Evolutionary conservation across 2,888 invertebrate species (phyloP).

Genomic region (Drosophila vallismaia): DNA sequence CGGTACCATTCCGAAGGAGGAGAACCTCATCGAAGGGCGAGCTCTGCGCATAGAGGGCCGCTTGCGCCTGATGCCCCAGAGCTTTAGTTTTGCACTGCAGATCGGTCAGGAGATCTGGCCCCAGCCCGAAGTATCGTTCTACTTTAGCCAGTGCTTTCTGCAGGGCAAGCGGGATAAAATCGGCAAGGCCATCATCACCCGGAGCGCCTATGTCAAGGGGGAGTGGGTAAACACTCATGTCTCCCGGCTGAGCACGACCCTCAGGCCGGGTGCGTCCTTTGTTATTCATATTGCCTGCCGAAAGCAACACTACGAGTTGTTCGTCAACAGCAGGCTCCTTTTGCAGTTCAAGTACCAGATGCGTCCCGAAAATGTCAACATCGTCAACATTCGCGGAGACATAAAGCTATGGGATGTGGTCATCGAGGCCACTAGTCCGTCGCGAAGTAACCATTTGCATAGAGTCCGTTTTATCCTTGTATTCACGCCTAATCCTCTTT

Average conservation of each 20-base stretch:
- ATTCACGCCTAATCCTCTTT: neutral
- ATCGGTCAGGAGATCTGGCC: slow-evolving; percentile 88
- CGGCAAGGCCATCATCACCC: slow-evolving; percentile 86
- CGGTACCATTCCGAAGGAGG: slow-evolving; percentile 56
- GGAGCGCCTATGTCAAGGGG: slow-evolving; percentile 87
- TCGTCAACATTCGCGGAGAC: slow-evolving; percentile 89
- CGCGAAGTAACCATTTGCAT: neutral
- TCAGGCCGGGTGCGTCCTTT: slow-evolving; percentile 77
- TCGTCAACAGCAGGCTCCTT: slow-evolving; percentile 86
- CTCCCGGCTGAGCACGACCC: slow-evolving; percentile 62
- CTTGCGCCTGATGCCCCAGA: slow-evolving; percentile 88
- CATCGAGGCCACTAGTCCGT: slow-evolving; percentile 19
- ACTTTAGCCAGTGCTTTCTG: slow-evolving; percentile 89
- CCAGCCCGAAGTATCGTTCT: slow-evolving; percentile 88
- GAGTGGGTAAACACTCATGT: slow-evolving; percentile 70
- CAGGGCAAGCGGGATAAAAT: slow-evolving; percentile 48
- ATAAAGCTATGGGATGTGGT: slow-evolving; percentile 85
- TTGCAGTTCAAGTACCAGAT: slow-evolving; percentile 86
- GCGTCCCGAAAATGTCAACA: slow-evolving; percentile 86
- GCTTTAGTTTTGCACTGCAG: slow-evolving; percentile 89
- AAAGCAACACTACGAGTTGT: slow-evolving; percentile 68
- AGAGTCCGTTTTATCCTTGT: neutral
- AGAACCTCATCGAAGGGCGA: slow-evolving; percentile 83
- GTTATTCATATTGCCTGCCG: slow-evolving; percentile 68
- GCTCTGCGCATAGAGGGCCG: slow-evolving; percentile 86